Evolutionary conservation across 2,888 invertebrate species (phyloP).

Genomic region (Brenthis hecate): DNA sequence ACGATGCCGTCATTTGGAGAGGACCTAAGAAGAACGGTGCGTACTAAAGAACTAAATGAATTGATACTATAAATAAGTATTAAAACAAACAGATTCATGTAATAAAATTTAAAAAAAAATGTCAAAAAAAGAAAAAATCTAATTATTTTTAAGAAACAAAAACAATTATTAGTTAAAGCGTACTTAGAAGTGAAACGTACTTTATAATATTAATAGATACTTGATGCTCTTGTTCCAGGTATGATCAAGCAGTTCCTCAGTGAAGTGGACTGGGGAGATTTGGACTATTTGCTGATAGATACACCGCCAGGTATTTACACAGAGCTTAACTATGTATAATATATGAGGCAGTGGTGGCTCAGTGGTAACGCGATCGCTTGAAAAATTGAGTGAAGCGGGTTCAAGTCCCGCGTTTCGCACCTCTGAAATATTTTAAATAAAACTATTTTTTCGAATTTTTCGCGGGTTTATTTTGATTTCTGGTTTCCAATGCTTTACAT

Average conservation of each 20-base stretch:
- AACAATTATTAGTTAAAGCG: background rate
- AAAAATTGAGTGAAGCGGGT: no score
- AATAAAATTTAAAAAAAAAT: background rate
- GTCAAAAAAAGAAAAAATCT: background rate
- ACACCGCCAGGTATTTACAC: conserved; percentile 91
- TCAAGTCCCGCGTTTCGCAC: no score
- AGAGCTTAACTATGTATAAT: no score
- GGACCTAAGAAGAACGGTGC: conserved; percentile 98
- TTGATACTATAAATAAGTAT: background rate
- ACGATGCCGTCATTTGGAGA: conserved; percentile 99
- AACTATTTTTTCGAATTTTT: no score
- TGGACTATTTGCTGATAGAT: conserved; percentile 95
- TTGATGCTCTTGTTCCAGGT: conserved; percentile 70
- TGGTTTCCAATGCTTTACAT: no score
- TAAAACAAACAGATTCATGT: background rate
- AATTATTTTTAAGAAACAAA: background rate
- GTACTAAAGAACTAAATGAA: background rate
- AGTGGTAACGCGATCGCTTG: no score
- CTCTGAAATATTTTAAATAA: no score
- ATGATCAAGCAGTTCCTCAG: conserved; percentile 97
- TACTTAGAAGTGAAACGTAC: background rate
- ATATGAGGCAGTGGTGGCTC: no score
- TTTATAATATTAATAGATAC: background rate
- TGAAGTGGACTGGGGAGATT: conserved; percentile 96
- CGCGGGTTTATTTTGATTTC: no score